Conservation (phyloP, 2,113 vertebrate species). For the Leuciscus idus region DNA sequence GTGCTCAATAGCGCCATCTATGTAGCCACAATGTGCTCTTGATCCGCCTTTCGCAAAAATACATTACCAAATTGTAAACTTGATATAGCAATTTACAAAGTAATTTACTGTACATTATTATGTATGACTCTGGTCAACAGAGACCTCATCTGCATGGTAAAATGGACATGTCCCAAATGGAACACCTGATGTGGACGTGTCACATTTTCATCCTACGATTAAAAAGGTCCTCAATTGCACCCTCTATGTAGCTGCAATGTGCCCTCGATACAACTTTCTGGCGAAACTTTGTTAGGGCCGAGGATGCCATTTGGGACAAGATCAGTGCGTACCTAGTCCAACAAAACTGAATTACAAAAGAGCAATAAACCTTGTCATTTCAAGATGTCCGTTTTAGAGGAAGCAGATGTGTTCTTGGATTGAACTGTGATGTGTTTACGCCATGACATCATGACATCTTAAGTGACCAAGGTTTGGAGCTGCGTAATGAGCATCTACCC, state of each 20-base stretch:
- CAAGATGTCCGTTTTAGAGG: neutral
- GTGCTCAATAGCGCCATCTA: neutral
- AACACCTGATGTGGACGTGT: neutral
- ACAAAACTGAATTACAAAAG: neutral
- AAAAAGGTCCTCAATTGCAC: neutral
- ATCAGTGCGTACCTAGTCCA: neutral
- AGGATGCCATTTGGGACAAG: neutral
- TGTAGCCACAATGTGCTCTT: neutral
- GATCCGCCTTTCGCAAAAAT: neutral
- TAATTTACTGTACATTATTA: neutral
- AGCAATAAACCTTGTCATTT: neutral
- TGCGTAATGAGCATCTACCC: slow-evolving; percentile 49
- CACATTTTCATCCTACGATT: neutral
- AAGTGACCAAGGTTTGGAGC: slow-evolving; percentile 40
- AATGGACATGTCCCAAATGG: neutral
- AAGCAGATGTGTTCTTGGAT: neutral
- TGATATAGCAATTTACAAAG: neutral
- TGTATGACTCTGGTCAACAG: neutral
- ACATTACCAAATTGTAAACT: neutral
- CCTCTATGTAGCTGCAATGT: neutral
- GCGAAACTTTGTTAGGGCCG: neutral
- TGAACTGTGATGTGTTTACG: neutral
- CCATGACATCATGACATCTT: slow-evolving; percentile 10
- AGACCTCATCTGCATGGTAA: neutral
- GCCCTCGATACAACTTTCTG: neutral